Percentiles rank a stretch among this genome's conserved stretches.
phyloP scores from a whole-genome alignment of 2,888 invertebrate species.

The Herminia tarsipennalis region DNA sequence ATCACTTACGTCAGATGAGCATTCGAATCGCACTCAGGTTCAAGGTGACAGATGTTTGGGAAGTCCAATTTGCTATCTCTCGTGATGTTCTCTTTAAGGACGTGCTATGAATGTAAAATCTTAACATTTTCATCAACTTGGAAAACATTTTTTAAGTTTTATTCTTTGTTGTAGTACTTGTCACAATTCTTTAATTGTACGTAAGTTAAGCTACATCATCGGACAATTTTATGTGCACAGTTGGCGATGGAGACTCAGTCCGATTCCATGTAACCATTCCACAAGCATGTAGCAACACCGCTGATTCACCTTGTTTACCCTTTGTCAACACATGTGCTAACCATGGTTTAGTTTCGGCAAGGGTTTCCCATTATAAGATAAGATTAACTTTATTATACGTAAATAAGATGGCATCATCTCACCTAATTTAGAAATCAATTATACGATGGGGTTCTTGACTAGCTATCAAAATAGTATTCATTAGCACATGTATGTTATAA shows the following conservation, averaged over 20 bases:
- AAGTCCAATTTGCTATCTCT: constrained; percentile 43
- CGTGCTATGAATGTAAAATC: constrained; percentile 3
- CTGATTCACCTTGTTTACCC: constrained; percentile 73
- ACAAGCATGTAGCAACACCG: constrained; percentile 57
- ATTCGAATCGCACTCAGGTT: constrained; percentile 70
- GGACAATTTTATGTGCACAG: constrained; percentile 61
- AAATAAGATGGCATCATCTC: constrained; percentile 40
- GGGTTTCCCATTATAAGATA: constrained; percentile 48
- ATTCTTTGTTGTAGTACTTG: no score
- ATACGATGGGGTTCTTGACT: constrained; percentile 15
- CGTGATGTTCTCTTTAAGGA: constrained; percentile 13
- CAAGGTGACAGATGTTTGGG: constrained; percentile 63
- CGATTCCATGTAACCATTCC: constrained; percentile 58
- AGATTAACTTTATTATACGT: constrained; percentile 32
- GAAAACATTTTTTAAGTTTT: no score
- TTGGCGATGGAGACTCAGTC: constrained; percentile 56
- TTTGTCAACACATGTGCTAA: constrained; percentile 40
- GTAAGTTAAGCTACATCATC: constrained; percentile 23
- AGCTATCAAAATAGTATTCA: constrained; percentile 24
- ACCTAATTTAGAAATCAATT: constrained; percentile 12
- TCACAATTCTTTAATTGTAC: constrained; percentile 14
- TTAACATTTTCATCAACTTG: no score
- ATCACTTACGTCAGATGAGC: constrained; percentile 71
- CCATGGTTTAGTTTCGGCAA: constrained; percentile 43
- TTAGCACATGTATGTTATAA: constrained; percentile 36